Conservation (phyloP, 2,888 invertebrate species). For the Hydropsyche betteni region DNA sequence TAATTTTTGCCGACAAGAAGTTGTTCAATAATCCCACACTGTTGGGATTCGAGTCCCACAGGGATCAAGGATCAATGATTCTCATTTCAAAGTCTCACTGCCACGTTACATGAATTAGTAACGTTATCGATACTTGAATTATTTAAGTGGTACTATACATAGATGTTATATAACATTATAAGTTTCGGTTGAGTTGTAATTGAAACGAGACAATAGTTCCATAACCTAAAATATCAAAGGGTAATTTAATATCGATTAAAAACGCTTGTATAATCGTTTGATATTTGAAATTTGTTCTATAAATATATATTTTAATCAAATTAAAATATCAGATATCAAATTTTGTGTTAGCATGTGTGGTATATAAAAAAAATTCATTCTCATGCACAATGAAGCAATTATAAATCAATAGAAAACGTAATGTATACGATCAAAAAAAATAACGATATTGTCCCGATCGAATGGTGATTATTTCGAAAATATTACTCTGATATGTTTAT, state of each 20-base stretch:
- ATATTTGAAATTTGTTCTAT: too few species aligned
- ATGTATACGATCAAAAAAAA: too few species aligned
- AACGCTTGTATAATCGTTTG: too few species aligned
- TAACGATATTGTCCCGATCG: too few species aligned
- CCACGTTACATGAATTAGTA: neutral
- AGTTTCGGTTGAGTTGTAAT: neutral
- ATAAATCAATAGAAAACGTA: too few species aligned
- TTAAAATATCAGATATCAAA: too few species aligned
- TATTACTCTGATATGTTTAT: too few species aligned
- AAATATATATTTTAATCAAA: too few species aligned
- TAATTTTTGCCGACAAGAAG: neutral
- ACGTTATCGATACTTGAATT: neutral
- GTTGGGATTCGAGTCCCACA: slow-evolving; percentile 5
- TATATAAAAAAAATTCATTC: too few species aligned
- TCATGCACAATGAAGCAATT: too few species aligned
- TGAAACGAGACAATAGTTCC: neutral
- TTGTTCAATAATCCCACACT: neutral
- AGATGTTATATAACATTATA: neutral
- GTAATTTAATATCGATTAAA: neutral
- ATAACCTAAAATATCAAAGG: neutral
- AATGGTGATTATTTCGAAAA: too few species aligned
- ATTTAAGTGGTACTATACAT: neutral
- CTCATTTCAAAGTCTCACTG: neutral
- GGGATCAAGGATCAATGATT: neutral
- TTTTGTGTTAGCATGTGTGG: too few species aligned